Evolutionary conservation across 2,797 vertebrate genomes (phyloP).

Genomic region (Hydrophis major): DNA sequence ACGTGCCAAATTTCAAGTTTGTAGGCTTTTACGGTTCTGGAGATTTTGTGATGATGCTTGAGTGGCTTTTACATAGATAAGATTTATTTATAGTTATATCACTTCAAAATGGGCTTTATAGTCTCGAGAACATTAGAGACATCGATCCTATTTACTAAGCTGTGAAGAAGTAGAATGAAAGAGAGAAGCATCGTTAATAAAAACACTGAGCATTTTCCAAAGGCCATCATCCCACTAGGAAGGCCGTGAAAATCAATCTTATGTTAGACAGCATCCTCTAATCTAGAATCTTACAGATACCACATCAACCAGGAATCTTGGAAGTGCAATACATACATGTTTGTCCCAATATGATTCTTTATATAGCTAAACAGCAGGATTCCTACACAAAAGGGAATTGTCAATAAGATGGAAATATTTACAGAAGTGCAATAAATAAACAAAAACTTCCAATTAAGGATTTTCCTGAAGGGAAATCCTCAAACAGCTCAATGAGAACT

Average conservation of each 20-base stretch:
- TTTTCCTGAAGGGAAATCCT: not conserved
- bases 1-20: too few species aligned
- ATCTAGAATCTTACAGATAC: not conserved
- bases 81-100: not conserved
- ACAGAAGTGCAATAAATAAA: not conserved
- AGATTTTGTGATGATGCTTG: too few species aligned
- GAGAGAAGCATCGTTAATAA: not conserved
- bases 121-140: not conserved
- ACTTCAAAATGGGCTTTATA: not conserved
- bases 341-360: not conserved
- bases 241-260: not conserved
- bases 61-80: too few species aligned
- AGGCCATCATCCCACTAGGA: not conserved
- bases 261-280: not conserved
- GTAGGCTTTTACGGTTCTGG: too few species aligned
- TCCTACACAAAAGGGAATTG: not conserved
- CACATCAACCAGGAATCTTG: not conserved
- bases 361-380: not conserved
- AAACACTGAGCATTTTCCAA: not conserved
- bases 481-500: not conserved
- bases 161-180: not conserved
- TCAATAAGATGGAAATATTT: not conserved
- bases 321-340: not conserved
- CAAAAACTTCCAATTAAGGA: not conserved
- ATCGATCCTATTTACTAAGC: not conserved